A percentile compares a stretch with the other conserved stretches of the same genome.
phyloP scores from a whole-genome alignment of 2,888 invertebrate genomes.

The Xanthostigma xanthostigma region DNA sequence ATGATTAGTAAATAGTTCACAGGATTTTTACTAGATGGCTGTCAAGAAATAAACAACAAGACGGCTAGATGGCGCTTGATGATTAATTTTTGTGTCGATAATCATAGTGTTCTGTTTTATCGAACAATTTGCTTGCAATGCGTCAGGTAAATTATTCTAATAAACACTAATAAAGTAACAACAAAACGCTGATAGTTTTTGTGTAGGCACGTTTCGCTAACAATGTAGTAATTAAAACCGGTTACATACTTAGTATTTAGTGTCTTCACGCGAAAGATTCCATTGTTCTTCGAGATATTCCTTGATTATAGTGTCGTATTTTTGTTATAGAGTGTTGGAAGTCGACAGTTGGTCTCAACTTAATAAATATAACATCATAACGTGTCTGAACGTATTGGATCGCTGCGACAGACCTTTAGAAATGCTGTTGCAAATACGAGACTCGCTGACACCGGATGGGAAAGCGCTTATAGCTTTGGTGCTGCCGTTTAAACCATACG shows the following conservation, averaged over 20 bases:
- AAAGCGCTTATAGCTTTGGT: constrained; percentile 78
- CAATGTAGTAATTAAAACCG: background rate
- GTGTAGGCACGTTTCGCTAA: no score
- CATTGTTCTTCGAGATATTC: constrained; percentile 1
- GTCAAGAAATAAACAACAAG: no score
- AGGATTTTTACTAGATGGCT: no score
- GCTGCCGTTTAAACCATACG: constrained; percentile 86
- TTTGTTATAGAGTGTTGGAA: constrained; percentile 48
- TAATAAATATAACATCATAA: constrained; percentile 58
- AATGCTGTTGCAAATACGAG: constrained; percentile 59
- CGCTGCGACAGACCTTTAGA: constrained; percentile 75
- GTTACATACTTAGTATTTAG: background rate
- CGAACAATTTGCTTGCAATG: no score
- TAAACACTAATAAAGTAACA: no score
- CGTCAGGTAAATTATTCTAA: no score
- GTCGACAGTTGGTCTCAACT: constrained; percentile 46
- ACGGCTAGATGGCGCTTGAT: no score
- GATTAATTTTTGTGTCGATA: no score
- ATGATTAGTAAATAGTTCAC: no score
- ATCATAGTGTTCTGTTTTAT: no score
- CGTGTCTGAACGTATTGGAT: constrained; percentile 87
- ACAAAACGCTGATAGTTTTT: no score
- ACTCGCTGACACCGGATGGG: constrained; percentile 57
- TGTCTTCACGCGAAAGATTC: background rate
- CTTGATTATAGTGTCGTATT: constrained; percentile 7